Evolutionary conservation across 2,797 vertebrate species (phyloP), one percentile per base, ranked within the genome.

Genomic region (Taenioides sp.): DNA sequence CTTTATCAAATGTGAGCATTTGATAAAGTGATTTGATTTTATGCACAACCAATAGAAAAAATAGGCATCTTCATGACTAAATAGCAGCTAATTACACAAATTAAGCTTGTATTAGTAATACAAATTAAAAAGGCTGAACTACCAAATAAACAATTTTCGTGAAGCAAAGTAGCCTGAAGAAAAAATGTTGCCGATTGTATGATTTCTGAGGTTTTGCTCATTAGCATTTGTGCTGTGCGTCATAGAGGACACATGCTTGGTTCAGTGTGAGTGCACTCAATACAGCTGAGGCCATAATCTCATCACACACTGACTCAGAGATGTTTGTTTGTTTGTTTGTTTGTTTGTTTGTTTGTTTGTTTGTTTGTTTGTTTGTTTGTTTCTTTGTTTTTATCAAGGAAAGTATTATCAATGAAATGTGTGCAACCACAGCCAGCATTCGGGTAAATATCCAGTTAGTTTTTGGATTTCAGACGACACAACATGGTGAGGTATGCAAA

Each of bases 181-280:
- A 23, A 23, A 58, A 58, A 25, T 58, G 23, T 54, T 54, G 52
- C 20, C n/a, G n/a, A 58, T 14, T 1, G 12, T 23, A 16, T 28
- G 31, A 28, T n/a, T 62, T 62, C 10, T 1, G 75, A 12, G 25
- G n/a, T 52, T 77, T 77, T 79, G 65, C 79, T 86, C 80, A 88
- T 89, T 87, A 84, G 72, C 52, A 65, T 81, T 76, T 84, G 72
- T 63, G 50, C 25, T 63, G 50, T 70, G 68, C 54, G 68, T 79
- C 55, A 47, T 31, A 74, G 65, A 76, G 40, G 28, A 37, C 60
- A n/a, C 60, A 37, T 6, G 60, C 60, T 62, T 20, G 9, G 60
- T 37, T 62, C 60, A 37, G 4, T 34, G 60, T n/a, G 60, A 37
- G 11, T n/a, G 10, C 28, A 34, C 60, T 62, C 58, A 31, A 31